phyloP scores from a whole-genome alignment of 2,797 vertebrate genomes.

The Syngnathus acus region DNA sequence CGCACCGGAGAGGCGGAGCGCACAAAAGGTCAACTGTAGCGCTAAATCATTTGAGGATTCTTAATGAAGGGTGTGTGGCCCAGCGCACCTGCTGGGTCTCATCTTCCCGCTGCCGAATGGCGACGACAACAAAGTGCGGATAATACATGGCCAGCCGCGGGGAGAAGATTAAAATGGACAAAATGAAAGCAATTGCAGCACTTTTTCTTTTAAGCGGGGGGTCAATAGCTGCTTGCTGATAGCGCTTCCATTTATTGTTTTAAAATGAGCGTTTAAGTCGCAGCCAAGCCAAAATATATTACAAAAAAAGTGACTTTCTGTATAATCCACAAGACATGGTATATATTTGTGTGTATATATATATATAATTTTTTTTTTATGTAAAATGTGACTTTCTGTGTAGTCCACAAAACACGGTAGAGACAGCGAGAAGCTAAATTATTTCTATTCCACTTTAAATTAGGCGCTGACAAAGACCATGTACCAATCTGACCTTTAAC shows the following conservation, averaged over 20 bases:
- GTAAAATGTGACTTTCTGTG: no score
- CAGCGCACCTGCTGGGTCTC: slow-evolving; percentile 58
- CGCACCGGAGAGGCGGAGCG: slow-evolving; percentile 50
- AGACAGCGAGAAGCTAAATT: no score
- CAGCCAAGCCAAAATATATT: no score
- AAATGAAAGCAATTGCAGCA: slow-evolving; percentile 24
- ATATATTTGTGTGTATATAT: no score
- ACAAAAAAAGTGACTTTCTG: no score
- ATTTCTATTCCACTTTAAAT: neutral
- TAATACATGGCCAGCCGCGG: neutral
- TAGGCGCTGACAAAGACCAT: neutral
- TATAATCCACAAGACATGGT: no score
- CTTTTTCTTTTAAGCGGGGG: slow-evolving; percentile 42
- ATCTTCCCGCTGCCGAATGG: slow-evolving; percentile 23
- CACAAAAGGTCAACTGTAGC: slow-evolving; percentile 69
- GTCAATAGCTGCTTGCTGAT: slow-evolving; percentile 37
- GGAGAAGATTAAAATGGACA: slow-evolving; percentile 18
- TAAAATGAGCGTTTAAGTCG: neutral
- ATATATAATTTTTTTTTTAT: neutral
- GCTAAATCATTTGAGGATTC: slow-evolving; percentile 70
- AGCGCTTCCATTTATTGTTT: slow-evolving; percentile 7
- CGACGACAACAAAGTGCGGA: slow-evolving; percentile 1
- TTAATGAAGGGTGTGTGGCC: slow-evolving; percentile 69
- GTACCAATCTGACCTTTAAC: slow-evolving; percentile 33
- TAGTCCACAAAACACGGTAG: no score